These are phyloP conservation scores for Panthera tigris DNA, from an alignment of 2,113 vertebrate species.

Conservation along the genomic window DNA sequence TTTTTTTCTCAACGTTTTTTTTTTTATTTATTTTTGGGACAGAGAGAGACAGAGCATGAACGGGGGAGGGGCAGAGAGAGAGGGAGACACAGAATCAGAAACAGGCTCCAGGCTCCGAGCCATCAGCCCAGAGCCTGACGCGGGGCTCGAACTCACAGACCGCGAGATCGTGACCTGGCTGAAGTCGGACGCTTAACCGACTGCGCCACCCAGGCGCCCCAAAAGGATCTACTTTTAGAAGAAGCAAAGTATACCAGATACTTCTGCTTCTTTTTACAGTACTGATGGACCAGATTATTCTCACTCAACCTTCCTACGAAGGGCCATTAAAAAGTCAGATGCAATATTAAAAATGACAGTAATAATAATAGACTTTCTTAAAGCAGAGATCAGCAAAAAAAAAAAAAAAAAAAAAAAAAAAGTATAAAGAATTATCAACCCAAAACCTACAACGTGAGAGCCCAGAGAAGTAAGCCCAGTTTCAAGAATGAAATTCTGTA, in stretches of 20 bases:
- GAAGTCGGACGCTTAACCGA: too few relatives aligned
- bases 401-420: background rate
- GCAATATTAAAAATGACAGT: background rate
- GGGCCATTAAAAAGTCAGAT: background rate
- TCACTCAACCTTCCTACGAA: background rate
- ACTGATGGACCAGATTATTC: background rate
- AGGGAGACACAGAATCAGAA: too few relatives aligned
- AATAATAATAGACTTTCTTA: background rate
- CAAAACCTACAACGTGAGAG: background rate
- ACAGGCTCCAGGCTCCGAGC: too few relatives aligned
- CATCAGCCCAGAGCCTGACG: too few relatives aligned
- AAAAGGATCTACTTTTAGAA: background rate
- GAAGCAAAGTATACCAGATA: background rate
- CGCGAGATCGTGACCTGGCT: too few relatives aligned
- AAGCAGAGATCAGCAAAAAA: background rate
- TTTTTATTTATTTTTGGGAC: too few relatives aligned
- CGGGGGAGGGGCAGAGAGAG: too few relatives aligned
- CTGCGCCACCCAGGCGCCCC: too few relatives aligned
- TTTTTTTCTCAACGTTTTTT: too few relatives aligned
- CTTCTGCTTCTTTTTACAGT: background rate
- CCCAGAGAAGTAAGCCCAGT: background rate
- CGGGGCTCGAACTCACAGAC: too few relatives aligned
- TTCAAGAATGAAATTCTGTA: background rate
- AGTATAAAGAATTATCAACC: background rate
- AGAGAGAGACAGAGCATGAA: too few relatives aligned